Percentiles rank a stretch among this genome's conserved stretches.
Conservation (phyloP, 2,113 vertebrate species). For the Amphiprion ocellaris region DNA sequence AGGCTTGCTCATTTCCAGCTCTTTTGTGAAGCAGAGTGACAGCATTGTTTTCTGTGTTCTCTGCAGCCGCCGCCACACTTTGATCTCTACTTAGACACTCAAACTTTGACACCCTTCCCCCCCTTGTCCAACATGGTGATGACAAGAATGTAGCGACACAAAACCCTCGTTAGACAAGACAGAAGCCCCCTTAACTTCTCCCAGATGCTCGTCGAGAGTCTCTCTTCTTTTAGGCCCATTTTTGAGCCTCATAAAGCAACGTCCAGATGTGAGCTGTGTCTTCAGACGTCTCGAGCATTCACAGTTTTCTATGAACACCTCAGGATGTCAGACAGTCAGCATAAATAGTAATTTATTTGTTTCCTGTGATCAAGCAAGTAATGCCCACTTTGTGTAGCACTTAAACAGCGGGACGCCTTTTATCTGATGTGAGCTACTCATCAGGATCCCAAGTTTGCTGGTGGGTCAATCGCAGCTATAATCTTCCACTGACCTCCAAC, state of each 20-base stretch:
- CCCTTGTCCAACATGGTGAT: constrained; percentile 14
- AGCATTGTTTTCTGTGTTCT: constrained; percentile 25
- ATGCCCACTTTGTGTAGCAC: constrained; percentile 21
- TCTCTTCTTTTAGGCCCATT: constrained; percentile 24
- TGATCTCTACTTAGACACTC: constrained; percentile 38
- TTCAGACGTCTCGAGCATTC: constrained; percentile 34
- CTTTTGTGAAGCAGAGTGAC: constrained; percentile 33
- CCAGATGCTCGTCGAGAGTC: constrained; percentile 48
- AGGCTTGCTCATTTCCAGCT: constrained; percentile 29
- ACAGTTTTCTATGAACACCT: constrained; percentile 26
- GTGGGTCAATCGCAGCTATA: constrained; percentile 27
- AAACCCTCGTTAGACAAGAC: constrained; percentile 36
- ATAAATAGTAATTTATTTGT: constrained; percentile 67
- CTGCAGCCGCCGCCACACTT: constrained; percentile 39
- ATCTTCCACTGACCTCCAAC: constrained; percentile 48
- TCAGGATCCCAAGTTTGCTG: constrained; percentile 35
- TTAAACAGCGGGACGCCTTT: constrained; percentile 53
- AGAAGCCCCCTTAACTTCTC: constrained; percentile 50
- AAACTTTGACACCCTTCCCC: neutral
- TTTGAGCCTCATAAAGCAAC: constrained; percentile 59
- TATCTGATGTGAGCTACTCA: constrained; percentile 31
- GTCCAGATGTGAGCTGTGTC: constrained; percentile 63
- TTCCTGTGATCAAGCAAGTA: constrained; percentile 57
- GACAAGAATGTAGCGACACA: constrained; percentile 47
- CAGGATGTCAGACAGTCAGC: constrained; percentile 61